Base-by-base conservation (phyloP, 2,888 invertebrate genomes). In the Ectemnius continuus region DNA sequence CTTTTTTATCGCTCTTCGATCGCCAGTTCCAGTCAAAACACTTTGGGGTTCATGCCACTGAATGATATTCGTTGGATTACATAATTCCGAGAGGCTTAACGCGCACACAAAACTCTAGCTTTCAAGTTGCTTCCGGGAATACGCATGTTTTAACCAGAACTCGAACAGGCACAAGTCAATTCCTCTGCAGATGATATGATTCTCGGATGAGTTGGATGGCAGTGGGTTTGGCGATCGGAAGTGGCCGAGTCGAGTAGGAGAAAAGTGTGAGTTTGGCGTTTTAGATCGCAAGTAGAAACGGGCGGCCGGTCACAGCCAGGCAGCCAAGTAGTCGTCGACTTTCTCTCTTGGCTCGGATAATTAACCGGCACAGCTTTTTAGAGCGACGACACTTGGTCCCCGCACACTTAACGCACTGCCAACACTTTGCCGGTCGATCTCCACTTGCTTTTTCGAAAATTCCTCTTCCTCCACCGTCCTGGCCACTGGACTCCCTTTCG, bases 321-420 rank as follows among this genome's bases (percentile, higher is more conserved):
- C 52, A 52, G 74, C 70, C 48, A 61, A 71, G 61, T 52, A 52
- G 36, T 68, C 64, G 64, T 61, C 69, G 67, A 75, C 77, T 77
- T 77, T 77, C 77, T 77, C 77, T 67, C 75, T 52, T 14, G 45
- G 59, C 61, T 47, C 66, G 48, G 64, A 75, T 67, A 75, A 75
- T 77, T 72, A 77, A 77, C 70, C 75, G 64, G 75, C 75, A 61
- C 72, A 72, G 62, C 61, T 77, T 72, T 75, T 77, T 70, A 75
- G 72, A 77, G 59, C 72, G 64, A 67, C 68, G 52, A 62, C 63
- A 46, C 16, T 20, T 23, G 45, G 61, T 36, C 14, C 61, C 16
- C 64, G 47, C 36, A 61, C 66, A 68, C 62, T 61, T 46, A 65
- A 68, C 58, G 59, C 60, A 65, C 58, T 56, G 67, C 28, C 46